Evolutionary conservation across 2,113 vertebrate genomes (phyloP).

Genomic region (Poecile atricapillus): DNA sequence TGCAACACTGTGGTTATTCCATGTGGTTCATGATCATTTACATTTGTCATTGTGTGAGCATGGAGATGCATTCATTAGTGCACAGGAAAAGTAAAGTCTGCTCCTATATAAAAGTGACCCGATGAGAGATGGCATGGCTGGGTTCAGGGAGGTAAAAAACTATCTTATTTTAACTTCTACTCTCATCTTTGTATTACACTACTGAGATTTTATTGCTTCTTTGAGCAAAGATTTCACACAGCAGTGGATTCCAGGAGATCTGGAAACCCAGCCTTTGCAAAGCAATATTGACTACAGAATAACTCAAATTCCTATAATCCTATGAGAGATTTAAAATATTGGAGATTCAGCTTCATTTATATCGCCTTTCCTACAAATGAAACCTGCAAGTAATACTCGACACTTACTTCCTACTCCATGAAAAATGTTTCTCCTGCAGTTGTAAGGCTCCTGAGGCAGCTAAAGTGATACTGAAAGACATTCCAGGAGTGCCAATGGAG

Average conservation of each 20-base stretch:
- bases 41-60: neutral
- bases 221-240: neutral
- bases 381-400: neutral
- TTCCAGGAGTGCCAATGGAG: neutral
- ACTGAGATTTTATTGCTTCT: neutral
- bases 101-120: neutral
- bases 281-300: neutral
- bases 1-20: neutral
- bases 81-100: neutral
- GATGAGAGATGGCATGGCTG: neutral
- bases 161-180: neutral
- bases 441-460: neutral
- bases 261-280: neutral
- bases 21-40: neutral
- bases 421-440: neutral
- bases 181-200: neutral
- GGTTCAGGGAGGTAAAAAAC: neutral
- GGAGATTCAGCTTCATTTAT: neutral
- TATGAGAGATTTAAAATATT: neutral
- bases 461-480: neutral
- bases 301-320: neutral
- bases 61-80: neutral
- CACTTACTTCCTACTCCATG: neutral
- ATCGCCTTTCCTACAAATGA: neutral
- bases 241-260: neutral